Conservation (phyloP, 2,888 invertebrate species). For the Erynnis tages region DNA sequence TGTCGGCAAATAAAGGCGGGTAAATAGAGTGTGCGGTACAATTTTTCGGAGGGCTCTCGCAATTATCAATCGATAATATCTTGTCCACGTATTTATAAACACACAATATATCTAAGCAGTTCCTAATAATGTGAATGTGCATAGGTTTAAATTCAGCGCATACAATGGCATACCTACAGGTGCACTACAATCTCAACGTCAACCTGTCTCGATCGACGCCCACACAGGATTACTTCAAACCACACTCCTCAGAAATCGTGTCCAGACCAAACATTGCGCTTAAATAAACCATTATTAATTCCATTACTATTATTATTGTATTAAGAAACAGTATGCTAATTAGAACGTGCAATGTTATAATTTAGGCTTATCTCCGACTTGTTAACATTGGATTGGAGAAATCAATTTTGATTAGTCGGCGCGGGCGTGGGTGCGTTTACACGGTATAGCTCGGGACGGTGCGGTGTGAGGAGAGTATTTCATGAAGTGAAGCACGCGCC, state of each 20-base stretch:
- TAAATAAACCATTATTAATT: slow-evolving; percentile 17
- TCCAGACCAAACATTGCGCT: slow-evolving; percentile 13
- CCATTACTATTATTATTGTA: slow-evolving; percentile 24
- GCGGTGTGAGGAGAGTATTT: slow-evolving; percentile 40
- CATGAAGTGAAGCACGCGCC: slow-evolving; percentile 53
- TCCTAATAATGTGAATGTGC: neutral
- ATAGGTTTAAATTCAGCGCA: neutral
- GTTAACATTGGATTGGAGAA: slow-evolving; percentile 28
- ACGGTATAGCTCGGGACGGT: slow-evolving; percentile 34
- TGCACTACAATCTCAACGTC: slow-evolving; percentile 13
- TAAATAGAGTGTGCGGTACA: no score
- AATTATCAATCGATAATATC: no score
- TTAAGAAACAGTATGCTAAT: slow-evolving; percentile 26
- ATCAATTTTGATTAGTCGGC: slow-evolving; percentile 28
- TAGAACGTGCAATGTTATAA: slow-evolving; percentile 24
- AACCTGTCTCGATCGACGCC: slow-evolving; percentile 12
- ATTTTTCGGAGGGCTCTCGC: no score
- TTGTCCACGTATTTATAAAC: no score
- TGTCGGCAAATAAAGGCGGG: no score
- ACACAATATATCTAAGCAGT: no score
- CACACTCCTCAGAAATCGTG: slow-evolving; percentile 7
- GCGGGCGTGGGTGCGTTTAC: slow-evolving; percentile 35
- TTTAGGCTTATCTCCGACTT: slow-evolving; percentile 27
- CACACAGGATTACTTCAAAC: slow-evolving; percentile 1
- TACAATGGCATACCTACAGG: slow-evolving; percentile 17